phyloP scores from a whole-genome alignment of 2,797 vertebrate species.

The Graptemys geographica region DNA sequence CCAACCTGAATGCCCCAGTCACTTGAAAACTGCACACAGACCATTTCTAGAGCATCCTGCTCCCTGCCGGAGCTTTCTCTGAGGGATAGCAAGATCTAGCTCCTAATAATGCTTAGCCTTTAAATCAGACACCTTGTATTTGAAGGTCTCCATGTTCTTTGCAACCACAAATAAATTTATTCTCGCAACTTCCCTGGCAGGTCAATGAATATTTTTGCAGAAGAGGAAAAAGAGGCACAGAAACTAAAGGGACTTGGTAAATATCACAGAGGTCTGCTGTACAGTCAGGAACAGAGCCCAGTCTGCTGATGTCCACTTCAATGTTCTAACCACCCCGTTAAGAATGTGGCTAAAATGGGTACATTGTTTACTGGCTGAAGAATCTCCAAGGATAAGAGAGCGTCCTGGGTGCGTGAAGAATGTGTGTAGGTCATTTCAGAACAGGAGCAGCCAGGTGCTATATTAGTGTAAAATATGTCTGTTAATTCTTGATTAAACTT shows the following conservation, averaged over 20 bases:
- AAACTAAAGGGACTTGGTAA: neutral
- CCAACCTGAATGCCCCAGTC: neutral
- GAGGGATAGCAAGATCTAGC: neutral
- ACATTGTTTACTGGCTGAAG: neutral
- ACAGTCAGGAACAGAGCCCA: fast-evolving
- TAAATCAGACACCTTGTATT: neutral
- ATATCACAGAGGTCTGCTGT: neutral
- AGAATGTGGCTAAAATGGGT: neutral
- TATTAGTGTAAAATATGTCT: neutral
- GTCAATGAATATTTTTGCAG: neutral
- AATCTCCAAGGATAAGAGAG: neutral
- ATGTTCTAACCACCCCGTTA: neutral
- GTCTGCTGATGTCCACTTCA: neutral
- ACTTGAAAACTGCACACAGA: neutral
- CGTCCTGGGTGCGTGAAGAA: neutral
- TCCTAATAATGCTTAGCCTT: neutral
- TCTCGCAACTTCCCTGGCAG: neutral
- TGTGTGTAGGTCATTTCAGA: neutral
- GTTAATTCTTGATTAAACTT: neutral
- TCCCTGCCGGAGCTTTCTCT: neutral
- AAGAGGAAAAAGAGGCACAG: neutral
- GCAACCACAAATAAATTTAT: neutral
- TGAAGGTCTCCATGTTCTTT: neutral
- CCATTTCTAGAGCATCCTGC: neutral
- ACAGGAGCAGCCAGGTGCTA: neutral